phyloP scores from a whole-genome alignment of 1,140 invertebrate species.

The Drosophila arawakana region DNA sequence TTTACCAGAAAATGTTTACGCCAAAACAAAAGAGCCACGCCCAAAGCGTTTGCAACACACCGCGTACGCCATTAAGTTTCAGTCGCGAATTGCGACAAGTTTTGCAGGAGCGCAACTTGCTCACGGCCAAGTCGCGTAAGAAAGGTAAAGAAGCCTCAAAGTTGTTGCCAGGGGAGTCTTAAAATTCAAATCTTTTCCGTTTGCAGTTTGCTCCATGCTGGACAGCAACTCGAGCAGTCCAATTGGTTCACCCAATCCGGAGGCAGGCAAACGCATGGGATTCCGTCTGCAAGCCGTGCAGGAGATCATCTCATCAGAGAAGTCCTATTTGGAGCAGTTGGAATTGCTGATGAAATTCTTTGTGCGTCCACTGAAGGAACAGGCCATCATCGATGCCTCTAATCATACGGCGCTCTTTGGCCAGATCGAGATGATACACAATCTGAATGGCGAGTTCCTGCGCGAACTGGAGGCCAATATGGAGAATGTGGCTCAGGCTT shows the following conservation, averaged over 20 bases:
- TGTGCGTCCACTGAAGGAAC: conserved; percentile 87
- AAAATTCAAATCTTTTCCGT: not conserved
- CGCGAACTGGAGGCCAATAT: conserved; percentile 87
- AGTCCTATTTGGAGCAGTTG: conserved; percentile 89
- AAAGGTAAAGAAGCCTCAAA: conserved; percentile 84
- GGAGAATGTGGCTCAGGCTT: conserved; percentile 88
- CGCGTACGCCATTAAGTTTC: conserved; percentile 85
- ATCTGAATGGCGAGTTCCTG: conserved; percentile 89
- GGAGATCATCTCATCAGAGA: conserved; percentile 90
- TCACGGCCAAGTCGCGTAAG: conserved; percentile 87
- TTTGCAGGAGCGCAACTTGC: conserved; percentile 87
- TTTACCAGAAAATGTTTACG: conserved; percentile 59
- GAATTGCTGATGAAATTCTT: conserved; percentile 89
- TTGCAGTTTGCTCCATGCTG: conserved; percentile 62
- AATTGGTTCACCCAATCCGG: conserved; percentile 76
- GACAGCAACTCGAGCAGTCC: conserved; percentile 71
- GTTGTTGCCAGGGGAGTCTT: not conserved
- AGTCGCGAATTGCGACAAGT: conserved; percentile 87
- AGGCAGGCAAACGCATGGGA: conserved; percentile 84
- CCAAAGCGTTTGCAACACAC: conserved; percentile 41
- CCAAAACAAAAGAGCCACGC: conserved; percentile 50
- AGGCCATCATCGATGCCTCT: conserved; percentile 86
- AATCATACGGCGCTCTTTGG: conserved; percentile 88
- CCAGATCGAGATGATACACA: conserved; percentile 90
- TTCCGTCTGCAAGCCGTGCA: conserved; percentile 86